phyloP scores from a whole-genome alignment of 2,797 vertebrate genomes.

The Chrosomus eos region DNA sequence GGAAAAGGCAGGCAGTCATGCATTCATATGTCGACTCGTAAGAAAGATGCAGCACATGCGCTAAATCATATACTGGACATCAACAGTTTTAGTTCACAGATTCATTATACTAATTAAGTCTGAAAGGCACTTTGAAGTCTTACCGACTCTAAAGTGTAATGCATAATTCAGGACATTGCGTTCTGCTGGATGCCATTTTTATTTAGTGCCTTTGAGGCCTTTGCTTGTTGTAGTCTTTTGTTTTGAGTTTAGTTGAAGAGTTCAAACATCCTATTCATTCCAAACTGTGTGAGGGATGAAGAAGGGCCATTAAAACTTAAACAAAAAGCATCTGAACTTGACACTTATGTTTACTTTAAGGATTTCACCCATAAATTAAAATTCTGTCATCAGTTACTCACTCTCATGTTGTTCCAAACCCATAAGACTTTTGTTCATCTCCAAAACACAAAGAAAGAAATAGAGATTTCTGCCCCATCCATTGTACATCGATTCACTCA shows the following conservation, averaged over 20 bases:
- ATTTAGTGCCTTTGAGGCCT: constrained; percentile 9
- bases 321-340: neutral
- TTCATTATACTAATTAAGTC: constrained; percentile 30
- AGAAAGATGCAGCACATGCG: constrained; percentile 13
- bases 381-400: neutral
- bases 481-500: neutral
- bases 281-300: neutral
- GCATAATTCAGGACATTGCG: constrained; percentile 25
- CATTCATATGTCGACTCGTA: constrained; percentile 10
- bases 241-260: neutral
- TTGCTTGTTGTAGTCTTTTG: constrained; percentile 13
- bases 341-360: neutral
- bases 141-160: neutral
- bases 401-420: constrained; percentile 2
- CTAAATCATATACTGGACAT: constrained; percentile 30
- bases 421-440: neutral
- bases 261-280: neutral
- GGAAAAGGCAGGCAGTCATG: constrained; percentile 10
- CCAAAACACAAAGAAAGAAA: neutral
- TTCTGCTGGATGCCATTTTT: constrained; percentile 19
- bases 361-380: neutral
- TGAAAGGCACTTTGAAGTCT: constrained; percentile 43
- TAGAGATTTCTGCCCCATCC: neutral
- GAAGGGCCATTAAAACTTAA: neutral
- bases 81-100: neutral